Conservation (phyloP, 2,888 invertebrate genomes). For the Drosophila birchii region DNA sequence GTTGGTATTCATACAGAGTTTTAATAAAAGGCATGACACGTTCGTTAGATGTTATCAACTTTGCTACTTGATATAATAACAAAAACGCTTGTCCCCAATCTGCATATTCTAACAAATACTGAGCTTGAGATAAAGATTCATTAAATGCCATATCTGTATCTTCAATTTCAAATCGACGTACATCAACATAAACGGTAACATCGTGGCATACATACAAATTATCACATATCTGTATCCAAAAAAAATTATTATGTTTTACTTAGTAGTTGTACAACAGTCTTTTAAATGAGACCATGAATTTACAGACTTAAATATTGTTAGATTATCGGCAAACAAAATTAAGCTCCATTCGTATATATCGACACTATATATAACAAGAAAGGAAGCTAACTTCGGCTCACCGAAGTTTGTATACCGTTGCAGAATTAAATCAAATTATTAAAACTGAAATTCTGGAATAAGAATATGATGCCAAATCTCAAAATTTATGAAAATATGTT, state of each 20-base stretch:
- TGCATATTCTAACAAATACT: constrained; percentile 38
- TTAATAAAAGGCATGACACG: constrained; percentile 34
- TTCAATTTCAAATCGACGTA: constrained; percentile 13
- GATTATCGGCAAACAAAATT: too few relatives aligned
- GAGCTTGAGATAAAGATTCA: not conserved
- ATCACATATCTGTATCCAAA: not conserved
- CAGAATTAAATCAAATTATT: too few relatives aligned
- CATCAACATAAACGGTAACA: constrained; percentile 5
- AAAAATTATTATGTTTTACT: not conserved
- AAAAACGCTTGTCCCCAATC: constrained; percentile 47
- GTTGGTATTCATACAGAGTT: constrained; percentile 31
- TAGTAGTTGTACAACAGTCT: not conserved
- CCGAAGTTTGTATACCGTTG: too few relatives aligned
- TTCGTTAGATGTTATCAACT: constrained; percentile 35
- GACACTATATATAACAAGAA: too few relatives aligned
- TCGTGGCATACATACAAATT: constrained; percentile 1
- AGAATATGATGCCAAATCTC: too few relatives aligned
- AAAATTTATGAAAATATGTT: too few relatives aligned
- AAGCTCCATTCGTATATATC: too few relatives aligned
- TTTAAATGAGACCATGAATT: not conserved
- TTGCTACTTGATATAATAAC: constrained; percentile 36
- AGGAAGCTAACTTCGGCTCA: too few relatives aligned
- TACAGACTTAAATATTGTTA: too few relatives aligned
- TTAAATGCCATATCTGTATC: not conserved
- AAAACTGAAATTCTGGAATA: too few relatives aligned